phyloP scores from a whole-genome alignment of 2,113 vertebrate species.

The Malurus alboscapulatus region DNA sequence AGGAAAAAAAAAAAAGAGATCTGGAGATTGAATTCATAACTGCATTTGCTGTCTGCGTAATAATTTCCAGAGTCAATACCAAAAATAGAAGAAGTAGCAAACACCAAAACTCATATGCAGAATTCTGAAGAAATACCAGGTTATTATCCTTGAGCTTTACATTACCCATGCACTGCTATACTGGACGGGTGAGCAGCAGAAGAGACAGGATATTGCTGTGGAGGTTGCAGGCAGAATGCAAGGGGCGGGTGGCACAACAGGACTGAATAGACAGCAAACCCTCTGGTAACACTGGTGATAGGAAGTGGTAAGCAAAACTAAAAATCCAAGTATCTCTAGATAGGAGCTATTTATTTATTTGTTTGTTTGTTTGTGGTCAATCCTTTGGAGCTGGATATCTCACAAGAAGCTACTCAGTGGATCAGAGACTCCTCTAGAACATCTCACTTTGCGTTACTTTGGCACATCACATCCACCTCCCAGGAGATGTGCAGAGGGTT shows the following conservation, averaged over 20 bases:
- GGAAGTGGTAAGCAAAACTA: not conserved
- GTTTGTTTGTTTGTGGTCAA: not conserved
- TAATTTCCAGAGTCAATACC: not conserved
- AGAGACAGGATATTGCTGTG: not conserved
- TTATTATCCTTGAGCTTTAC: not conserved
- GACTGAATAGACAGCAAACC: not conserved
- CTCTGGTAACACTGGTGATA: rapidly evolving
- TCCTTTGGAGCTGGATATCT: not conserved
- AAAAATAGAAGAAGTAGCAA: not conserved
- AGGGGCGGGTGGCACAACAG: not conserved
- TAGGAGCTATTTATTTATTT: too few species aligned
- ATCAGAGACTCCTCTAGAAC: not conserved
- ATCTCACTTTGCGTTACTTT: not conserved
- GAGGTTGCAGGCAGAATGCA: not conserved
- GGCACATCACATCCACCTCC: not conserved
- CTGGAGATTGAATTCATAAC: not conserved
- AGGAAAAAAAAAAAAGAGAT: not conserved
- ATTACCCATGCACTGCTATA: not conserved
- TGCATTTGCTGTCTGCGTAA: rapidly evolving
- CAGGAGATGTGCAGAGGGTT: not conserved
- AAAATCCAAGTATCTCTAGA: not conserved
- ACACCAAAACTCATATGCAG: not conserved
- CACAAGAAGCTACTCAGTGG: not conserved
- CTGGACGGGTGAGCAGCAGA: not conserved
- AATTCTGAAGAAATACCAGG: not conserved